Percentiles rank a stretch among this genome's conserved stretches.
Evolutionary conservation across 1,140 invertebrate genomes (phyloP).

Genomic region (Caerostris darwini): DNA sequence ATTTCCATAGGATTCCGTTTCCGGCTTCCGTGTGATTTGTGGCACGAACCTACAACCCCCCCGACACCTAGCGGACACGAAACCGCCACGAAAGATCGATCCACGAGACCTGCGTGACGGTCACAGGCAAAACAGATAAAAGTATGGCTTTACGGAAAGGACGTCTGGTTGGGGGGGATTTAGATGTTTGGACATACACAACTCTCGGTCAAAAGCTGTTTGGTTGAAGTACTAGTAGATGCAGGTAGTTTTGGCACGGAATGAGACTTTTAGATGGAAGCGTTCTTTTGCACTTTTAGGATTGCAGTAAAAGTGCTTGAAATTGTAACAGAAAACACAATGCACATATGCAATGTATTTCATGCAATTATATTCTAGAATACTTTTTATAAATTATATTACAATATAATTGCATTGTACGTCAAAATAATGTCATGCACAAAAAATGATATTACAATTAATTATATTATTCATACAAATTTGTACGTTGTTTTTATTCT

Average conservation of each 20-base stretch:
- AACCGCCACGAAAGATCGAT: conserved; percentile 23
- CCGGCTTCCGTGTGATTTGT: conserved; percentile 73
- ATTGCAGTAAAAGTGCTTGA: too few relatives aligned
- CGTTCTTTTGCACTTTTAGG: neutral
- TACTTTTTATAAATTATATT: too few relatives aligned
- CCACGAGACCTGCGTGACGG: conserved; percentile 20
- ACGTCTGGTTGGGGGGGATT: too few relatives aligned
- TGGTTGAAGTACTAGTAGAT: neutral
- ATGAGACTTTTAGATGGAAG: neutral
- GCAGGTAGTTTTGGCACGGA: neutral
- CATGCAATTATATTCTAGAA: too few relatives aligned
- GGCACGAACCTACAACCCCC: conserved; percentile 58
- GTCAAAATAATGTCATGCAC: too few relatives aligned
- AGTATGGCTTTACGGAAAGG: neutral
- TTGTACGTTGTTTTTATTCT: too few relatives aligned
- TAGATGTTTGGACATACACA: conserved; percentile 20
- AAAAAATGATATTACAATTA: too few relatives aligned
- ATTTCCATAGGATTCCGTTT: conserved; percentile 59
- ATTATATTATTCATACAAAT: too few relatives aligned
- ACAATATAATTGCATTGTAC: too few relatives aligned
- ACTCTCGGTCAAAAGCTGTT: neutral
- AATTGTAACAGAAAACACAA: too few relatives aligned
- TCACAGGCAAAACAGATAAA: conserved; percentile 27
- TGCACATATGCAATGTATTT: too few relatives aligned
- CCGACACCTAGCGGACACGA: conserved; percentile 16